Base-by-base conservation (phyloP, 2,888 invertebrate genomes). In the Campopleginae sp. region DNA sequence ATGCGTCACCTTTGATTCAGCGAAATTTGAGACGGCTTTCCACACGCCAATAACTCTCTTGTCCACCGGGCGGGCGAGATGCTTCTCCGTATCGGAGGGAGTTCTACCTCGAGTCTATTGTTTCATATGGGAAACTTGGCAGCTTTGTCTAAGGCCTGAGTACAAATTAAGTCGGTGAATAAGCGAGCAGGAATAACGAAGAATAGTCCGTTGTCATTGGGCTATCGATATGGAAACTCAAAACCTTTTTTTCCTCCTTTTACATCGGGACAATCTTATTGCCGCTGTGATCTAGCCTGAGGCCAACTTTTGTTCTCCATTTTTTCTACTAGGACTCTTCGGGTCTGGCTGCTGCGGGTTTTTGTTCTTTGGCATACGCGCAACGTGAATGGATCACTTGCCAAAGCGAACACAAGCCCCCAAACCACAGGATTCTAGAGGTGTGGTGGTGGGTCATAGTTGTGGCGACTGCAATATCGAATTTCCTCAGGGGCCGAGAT, bases 21-120 rank as follows among this genome's bases (percentile, higher is more conserved):
- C 93, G 93, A 93, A 93, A 93, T 93, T 93, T 90, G 93, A 93
- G 92, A 92, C 91, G 92, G 90, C 92, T 93, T 93, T 92, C 92
- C 89, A 90, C 89, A 91, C 91, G 91, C 90, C 76, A 51, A 42
- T 80, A 54, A 42, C 76, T 71, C 77, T 58, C 71, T 48, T 70
- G 61, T 76, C 78, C 68, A 65, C 61, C 23, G 27, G 38, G 61
- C 31, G 27, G 38, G 46, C 31, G 14, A 66, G 66, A 84, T 74
- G 48, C 86, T 86, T 70, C 74, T 33, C 31, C 7, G 4, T 70
- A 23, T 31, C 74, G 27, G 8, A 66, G 54, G 48, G 75, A 68
- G 65, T n/a, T n/a, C 68, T 42, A 68, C n/a, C n/a, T 70, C 63
- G 58, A 31, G 44, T 81, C 90, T 89, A 93, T 93, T 93, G 93